Percentiles rank a stretch among this genome's conserved stretches.
Evolutionary conservation across 2,888 invertebrate species (phyloP).

Genomic region (Oeneis ivallda): DNA sequence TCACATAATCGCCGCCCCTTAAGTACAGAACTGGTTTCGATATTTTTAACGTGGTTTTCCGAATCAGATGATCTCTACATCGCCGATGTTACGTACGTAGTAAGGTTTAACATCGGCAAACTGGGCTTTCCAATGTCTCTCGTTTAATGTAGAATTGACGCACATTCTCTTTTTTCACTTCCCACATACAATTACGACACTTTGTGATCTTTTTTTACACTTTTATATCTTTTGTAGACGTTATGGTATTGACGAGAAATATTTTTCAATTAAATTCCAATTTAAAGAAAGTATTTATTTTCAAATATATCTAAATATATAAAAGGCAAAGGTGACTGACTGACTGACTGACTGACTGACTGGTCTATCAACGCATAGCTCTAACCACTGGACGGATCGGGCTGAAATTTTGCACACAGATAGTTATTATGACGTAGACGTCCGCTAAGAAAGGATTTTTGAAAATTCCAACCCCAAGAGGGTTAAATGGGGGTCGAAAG

Average conservation of each 20-base stretch:
- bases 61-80: conserved; percentile 5
- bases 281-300: no score
- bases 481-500: no score
- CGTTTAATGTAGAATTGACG: conserved; percentile 1
- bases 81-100: background rate
- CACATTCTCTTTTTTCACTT: conserved; percentile 12
- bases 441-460: no score
- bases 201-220: background rate
- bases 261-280: no score
- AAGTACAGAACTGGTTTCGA: conserved; percentile 10
- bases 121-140: conserved; percentile 15
- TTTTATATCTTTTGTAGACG: background rate
- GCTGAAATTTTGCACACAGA: no score
- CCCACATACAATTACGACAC: background rate
- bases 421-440: no score
- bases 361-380: no score
- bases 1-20: conserved; percentile 5
- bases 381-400: no score
- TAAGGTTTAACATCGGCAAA: background rate
- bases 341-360: no score
- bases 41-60: conserved; percentile 10
- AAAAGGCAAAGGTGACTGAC: no score
- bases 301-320: no score
- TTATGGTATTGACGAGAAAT: background rate
- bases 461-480: no score